phyloP scores from a whole-genome alignment of 2,113 vertebrate species.

The Chionis minor region DNA sequence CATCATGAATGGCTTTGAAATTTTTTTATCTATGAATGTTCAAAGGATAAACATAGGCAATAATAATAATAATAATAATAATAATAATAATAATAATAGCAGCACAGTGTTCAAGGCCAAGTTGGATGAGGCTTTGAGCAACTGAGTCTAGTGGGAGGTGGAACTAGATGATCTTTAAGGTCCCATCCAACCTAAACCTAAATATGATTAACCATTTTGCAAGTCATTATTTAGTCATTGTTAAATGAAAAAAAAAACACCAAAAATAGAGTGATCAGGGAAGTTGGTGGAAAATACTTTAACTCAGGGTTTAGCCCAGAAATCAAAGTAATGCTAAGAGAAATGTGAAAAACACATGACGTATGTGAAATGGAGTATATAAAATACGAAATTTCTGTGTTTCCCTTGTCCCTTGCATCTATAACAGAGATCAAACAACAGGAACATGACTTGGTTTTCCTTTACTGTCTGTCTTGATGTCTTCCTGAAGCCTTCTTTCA shows the following conservation, averaged over 20 bases:
- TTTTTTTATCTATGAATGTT: not conserved
- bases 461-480: not conserved
- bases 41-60: not conserved
- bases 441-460: not conserved
- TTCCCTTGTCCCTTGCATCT: not conserved
- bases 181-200: too few relatives aligned
- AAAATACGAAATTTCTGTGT: not conserved
- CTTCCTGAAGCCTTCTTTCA: not conserved
- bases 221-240: not conserved
- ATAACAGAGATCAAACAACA: not conserved
- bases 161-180: too few relatives aligned
- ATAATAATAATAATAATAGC: too few relatives aligned
- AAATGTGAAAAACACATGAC: not conserved
- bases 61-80: too few relatives aligned
- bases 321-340: not conserved
- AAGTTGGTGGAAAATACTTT: not conserved
- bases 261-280: not conserved
- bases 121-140: too few relatives aligned
- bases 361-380: not conserved
- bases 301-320: not conserved
- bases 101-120: too few relatives aligned
- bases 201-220: not conserved
- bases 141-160: too few relatives aligned
- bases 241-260: not conserved
- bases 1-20: not conserved